Evolutionary conservation across 2,888 invertebrate genomes (phyloP), one percentile per base, ranked within the genome.

Genomic region (Ophraella communa): DNA sequence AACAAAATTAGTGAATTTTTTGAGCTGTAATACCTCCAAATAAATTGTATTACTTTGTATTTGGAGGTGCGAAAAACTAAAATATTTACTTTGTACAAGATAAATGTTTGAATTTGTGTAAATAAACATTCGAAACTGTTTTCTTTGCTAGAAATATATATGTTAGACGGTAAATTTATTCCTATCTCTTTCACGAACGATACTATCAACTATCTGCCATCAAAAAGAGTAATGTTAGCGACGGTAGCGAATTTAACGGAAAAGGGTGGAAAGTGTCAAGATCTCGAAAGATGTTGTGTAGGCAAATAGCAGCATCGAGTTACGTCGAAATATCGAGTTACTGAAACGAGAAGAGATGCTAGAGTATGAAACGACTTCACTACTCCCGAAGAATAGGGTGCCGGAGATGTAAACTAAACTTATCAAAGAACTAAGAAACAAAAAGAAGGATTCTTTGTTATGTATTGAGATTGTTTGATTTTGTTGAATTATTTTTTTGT

Each of bases 321-420:
- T 62, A 62, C 65, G 56, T 64, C 64, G 61, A 68, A 63, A 65
- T 64, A 66, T 68, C 64, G 62, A 66, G 57, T 64, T 57, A 56
- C 60, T 54, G 64, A 64, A 56, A 62, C 60, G 64, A 57, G 66
- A 66, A 60, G 66, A 65, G 63, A 69, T 65, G 61, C 44, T 47
- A 42, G 66, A 62, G 69, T 61, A 67, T 67, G 63, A 64, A 69
- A 69, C 65, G 65, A 54, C 55, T 27, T 65, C 51, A 30, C 68
- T 54, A 62, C 57, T 64, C 55, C 35, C 71, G 62, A 71, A 68
- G 72, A 72, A 75, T 74, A 69, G 74, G 74, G 74, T 76, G 75
- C 71, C 66, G 71, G 73, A 68, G 35, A 72, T 66, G 73, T 71
- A 72, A 72, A 72, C 73, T 70, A 65, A 71, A 68, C 67, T 65